Conservation (phyloP, 2,888 invertebrate species). For the Yponomeuta sedellus region DNA sequence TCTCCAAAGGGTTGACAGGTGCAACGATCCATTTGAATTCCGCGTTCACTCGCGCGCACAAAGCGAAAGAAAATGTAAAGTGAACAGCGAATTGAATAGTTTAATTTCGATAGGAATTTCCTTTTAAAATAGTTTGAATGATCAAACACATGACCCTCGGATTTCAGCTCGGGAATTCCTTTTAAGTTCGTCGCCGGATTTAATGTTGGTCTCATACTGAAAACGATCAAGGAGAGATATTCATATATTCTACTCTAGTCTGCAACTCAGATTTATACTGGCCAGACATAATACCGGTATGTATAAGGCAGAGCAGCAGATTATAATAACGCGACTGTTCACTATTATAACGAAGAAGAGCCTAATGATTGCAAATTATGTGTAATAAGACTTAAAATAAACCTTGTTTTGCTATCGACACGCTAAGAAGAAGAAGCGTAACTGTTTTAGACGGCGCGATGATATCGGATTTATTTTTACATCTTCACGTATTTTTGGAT, state of each 20-base stretch:
- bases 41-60: not conserved
- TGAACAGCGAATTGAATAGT: not conserved
- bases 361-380: no score
- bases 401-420: no score
- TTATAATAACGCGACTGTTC: not conserved
- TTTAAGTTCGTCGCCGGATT: not conserved
- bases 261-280: not conserved
- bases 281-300: not conserved
- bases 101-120: not conserved
- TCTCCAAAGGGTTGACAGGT: not conserved
- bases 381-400: no score
- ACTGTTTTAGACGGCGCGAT: not conserved
- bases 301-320: not conserved
- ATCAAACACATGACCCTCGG: not conserved
- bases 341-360: no score
- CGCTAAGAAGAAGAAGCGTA: no score
- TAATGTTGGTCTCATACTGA: not conserved
- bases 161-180: not conserved
- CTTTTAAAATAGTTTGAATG: conserved; percentile 3
- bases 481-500: not conserved
- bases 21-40: not conserved
- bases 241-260: not conserved
- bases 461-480: not conserved
- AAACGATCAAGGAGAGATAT: not conserved
- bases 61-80: conserved; percentile 1